Base-by-base conservation (phyloP, 2,113 vertebrate genomes). In the Rhynchopsitta pachyrhyncha region DNA sequence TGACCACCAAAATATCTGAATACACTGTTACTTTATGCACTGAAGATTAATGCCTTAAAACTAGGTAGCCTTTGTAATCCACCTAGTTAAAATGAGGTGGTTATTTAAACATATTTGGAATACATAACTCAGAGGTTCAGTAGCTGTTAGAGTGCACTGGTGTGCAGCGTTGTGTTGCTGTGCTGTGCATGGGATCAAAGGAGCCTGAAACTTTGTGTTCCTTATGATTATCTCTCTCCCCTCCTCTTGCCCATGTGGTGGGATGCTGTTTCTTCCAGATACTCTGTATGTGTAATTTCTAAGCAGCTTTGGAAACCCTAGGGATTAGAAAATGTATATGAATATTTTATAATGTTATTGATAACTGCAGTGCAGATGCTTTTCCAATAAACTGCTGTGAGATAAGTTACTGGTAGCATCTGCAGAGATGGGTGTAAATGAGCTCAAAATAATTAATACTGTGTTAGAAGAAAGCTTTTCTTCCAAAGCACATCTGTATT, bases 341-440 rank as follows among this genome's bases (percentile, higher is more conserved):
- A 95, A 96, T 95, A 69, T 94, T 95, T 94, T 92, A 88, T 97
- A n/a, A 92, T 88, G 88, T 93, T 96, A 97, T 90, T 92, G 80
- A 60, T 73, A 93, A 91, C 88, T 76, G 42, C n/a, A 50, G 57
- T 91, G 47, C 28, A 82, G 80, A 78, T 19, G 4, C 67, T 74
- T 80, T 96, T 95, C 67, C 80, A 55, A 68, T 86, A 86, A 91
- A 89, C 91, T 91, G 89, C 83, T 94, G 77, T 49, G 88, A 93
- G 84, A 75, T 95, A 55, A 96, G 67, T 95, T 86, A 62, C 31
- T 86, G 89, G 88, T 62, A 92, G 31, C 39, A 92, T 81, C 75
- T 95, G 66, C 74, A 74, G 66, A 89, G 78, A 68, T 77, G 69
- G 71, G 50, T 69, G 73, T 66, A 96, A 92, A 93, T 93, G 83